These are phyloP conservation scores for Stegodyphus dumicola DNA, from an alignment of 1,140 invertebrate species.

Conservation along the genomic window DNA sequence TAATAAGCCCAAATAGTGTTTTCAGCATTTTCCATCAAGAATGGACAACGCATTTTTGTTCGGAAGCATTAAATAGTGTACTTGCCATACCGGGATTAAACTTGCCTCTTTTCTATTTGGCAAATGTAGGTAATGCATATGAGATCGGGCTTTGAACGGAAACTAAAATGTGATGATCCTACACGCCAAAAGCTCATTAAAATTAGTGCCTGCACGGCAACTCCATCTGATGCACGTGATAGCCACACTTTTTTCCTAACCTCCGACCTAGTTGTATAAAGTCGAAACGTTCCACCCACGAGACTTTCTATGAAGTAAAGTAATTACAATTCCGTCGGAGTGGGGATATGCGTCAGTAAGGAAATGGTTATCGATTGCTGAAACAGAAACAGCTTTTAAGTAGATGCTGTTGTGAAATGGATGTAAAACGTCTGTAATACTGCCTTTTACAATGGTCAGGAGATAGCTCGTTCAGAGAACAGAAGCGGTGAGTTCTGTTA, in stretches of 20 bases:
- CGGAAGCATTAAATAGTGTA: conserved; percentile 5
- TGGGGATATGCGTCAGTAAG: conserved; percentile 4
- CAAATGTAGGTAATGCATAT: conserved; percentile 29
- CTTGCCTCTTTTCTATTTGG: not conserved
- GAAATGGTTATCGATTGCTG: conserved; percentile 18
- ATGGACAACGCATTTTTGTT: conserved; percentile 1
- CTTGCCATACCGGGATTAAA: not conserved
- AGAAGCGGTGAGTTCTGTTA: too few species aligned
- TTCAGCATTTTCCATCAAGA: not conserved
- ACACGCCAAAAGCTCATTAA: conserved; percentile 39
- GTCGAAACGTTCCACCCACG: not conserved
- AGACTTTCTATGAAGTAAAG: conserved; percentile 9
- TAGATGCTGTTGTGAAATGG: conserved; percentile 18
- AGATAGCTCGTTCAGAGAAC: too few species aligned
- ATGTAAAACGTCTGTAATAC: not conserved
- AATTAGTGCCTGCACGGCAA: conserved; percentile 8
- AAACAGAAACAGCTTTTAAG: conserved; percentile 29
- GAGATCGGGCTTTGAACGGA: conserved; percentile 3
- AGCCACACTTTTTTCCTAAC: conserved; percentile 8
- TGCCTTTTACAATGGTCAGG: too few species aligned
- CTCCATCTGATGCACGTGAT: not conserved
- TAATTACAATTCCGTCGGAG: conserved; percentile 29
- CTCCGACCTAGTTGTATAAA: conserved; percentile 28
- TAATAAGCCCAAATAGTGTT: too few species aligned
- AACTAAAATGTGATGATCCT: conserved; percentile 6